phyloP scores from a whole-genome alignment of 2,888 invertebrate genomes.

The Amiota communis region DNA sequence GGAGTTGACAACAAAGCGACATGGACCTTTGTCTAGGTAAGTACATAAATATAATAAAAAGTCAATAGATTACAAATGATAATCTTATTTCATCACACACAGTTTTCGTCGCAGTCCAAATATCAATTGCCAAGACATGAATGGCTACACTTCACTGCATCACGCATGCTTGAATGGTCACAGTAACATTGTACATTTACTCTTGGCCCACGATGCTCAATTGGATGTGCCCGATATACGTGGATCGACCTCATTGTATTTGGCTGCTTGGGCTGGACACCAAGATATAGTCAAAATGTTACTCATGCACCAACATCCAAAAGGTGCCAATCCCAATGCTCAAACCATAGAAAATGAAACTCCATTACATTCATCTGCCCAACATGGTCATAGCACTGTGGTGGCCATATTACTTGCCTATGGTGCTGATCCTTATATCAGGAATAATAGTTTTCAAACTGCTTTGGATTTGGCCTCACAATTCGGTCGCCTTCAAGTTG shows the following conservation, averaged over 20 bases:
- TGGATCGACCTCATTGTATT: constrained; percentile 93
- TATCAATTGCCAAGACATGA: constrained; percentile 92
- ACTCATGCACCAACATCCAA: constrained; percentile 81
- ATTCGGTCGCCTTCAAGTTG: constrained; percentile 87
- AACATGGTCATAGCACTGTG: constrained; percentile 91
- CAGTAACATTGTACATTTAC: constrained; percentile 87
- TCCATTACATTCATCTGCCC: constrained; percentile 91
- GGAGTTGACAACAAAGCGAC: constrained; percentile 88
- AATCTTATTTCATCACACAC: constrained; percentile 49
- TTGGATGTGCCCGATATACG: constrained; percentile 90
- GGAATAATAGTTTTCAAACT: constrained; percentile 90
- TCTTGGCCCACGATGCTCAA: constrained; percentile 85
- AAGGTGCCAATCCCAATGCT: constrained; percentile 87
- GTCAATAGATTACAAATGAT: constrained; percentile 62
- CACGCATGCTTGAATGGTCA: constrained; percentile 95
- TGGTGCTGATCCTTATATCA: constrained; percentile 89
- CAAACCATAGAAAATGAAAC: constrained; percentile 83
- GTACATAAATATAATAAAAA: constrained; percentile 66
- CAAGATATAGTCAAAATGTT: constrained; percentile 89
- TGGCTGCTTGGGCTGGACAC: constrained; percentile 95
- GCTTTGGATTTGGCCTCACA: constrained; percentile 95
- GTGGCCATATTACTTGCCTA: constrained; percentile 87
- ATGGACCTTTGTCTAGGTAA: constrained; percentile 92
- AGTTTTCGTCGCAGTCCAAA: constrained; percentile 91
- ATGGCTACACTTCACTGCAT: constrained; percentile 93